Evolutionary conservation across 2,797 vertebrate genomes (phyloP), one percentile per base, ranked within the genome.

Genomic region (Chanos chanos): DNA sequence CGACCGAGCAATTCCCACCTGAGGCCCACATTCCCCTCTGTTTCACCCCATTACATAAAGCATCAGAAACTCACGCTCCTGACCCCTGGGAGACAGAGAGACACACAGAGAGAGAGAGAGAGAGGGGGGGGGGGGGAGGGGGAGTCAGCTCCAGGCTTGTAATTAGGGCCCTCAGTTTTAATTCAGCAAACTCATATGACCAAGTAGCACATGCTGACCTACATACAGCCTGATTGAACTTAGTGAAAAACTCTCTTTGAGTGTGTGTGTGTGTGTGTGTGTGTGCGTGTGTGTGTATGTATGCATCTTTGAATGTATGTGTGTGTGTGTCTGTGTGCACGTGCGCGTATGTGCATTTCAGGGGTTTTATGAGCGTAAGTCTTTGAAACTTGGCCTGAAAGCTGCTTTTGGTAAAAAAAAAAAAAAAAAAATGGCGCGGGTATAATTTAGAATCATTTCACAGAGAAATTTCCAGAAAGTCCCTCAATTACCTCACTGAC

Each of bases 161-260:
- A 71, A 68, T 68, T 62, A 63, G 13, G 69, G 50, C 76, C 75
- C 63, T 74, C 61, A 74, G 78, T 80, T 70, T n/a, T n/a, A n/a
- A 50, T 75, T 61, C 76, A 70, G 61, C 72, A 60, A 2, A 54
- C 36, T 72, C 52, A 54, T 72, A 65, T 30, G 31, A 60, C 41
- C 30, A 45, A 67, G n/a, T n/a, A n/a, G 70, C 79, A 68, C 74
- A 77, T 16, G 43, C 61, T 81, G 84, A 74, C 81, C 82, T 78
- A 85, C 58, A 81, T 79, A 77, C 57, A 64, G 57, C 15, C 65
- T 51, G 61, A 77, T 53, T 74, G 62, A 78, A 74, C 69, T 51
- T 61, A 57, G 45, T 36, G 45, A 61, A 74, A 71, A 66, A 61
- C 58, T 56, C 18, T 18, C 8, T 49, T 24, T 34, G 25, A 61